Evolutionary conservation across 2,113 vertebrate species (phyloP).

Genomic region (Engraulis encrasicolus): DNA sequence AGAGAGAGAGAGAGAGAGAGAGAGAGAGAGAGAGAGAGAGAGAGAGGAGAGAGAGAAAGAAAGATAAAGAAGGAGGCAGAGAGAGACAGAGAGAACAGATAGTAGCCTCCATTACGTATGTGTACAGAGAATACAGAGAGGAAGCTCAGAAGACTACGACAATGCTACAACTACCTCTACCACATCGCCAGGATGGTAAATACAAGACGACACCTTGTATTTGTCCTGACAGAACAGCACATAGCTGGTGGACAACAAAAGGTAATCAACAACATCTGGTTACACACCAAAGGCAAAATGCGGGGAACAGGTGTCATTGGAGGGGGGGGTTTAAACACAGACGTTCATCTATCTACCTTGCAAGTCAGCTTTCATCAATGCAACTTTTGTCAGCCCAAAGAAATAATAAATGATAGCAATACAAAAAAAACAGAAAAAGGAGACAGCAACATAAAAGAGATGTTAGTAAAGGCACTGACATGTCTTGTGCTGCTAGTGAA

Average conservation of each 20-base stretch:
- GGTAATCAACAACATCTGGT: conserved; percentile 43
- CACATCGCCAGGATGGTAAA: conserved; percentile 24
- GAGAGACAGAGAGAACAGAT: conserved; percentile 4
- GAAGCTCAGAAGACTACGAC: background rate
- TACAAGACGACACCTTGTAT: conserved; percentile 55
- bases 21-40: background rate
- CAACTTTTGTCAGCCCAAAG: conserved; percentile 97
- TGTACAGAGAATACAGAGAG: background rate
- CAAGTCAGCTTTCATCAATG: conserved; percentile 99
- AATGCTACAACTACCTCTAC: background rate
- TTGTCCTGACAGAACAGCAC: conserved; percentile 41
- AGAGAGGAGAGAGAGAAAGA: background rate
- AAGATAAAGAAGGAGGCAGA: background rate
- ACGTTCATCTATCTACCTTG: conserved; percentile 95
- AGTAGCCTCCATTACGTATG: background rate
- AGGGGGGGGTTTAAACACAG: conserved; percentile 86
- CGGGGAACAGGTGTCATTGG: conserved; percentile 39
- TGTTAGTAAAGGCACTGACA: conserved; percentile 95
- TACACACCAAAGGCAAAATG: conserved; percentile 35
- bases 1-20: background rate
- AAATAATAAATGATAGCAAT: conserved; percentile 79
- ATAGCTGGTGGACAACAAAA: conserved; percentile 26
- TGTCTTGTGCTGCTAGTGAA: conserved; percentile 79
- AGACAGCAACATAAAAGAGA: conserved; percentile 95
- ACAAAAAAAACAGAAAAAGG: conserved; percentile 68